Evolutionary conservation across 2,888 invertebrate genomes (phyloP).

Genomic region (Serripes groenlandicus): DNA sequence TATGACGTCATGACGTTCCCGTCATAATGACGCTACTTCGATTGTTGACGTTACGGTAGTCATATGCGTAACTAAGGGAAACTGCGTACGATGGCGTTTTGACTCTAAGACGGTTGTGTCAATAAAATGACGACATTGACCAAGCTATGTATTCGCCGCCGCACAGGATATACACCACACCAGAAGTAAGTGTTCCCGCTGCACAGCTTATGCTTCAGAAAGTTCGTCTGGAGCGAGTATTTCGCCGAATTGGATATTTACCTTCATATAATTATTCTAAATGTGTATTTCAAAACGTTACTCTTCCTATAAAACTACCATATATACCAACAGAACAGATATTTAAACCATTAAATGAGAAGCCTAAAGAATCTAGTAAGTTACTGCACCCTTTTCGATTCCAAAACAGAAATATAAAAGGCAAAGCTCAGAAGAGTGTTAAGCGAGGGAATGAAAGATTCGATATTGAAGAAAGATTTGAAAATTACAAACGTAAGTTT

Average conservation of each 20-base stretch:
- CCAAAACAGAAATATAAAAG: neutral
- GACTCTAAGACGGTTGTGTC: too few relatives aligned
- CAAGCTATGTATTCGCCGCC: constrained; percentile 54
- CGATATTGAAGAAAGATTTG: neutral
- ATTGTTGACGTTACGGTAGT: neutral
- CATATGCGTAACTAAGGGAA: too few relatives aligned
- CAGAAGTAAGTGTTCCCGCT: constrained; percentile 39
- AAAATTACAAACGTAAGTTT: neutral
- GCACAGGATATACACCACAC: constrained; percentile 55
- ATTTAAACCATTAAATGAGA: neutral
- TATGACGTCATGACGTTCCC: neutral
- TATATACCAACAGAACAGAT: neutral
- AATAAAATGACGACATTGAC: neutral
- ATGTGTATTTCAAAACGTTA: neutral
- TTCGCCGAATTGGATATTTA: constrained; percentile 46
- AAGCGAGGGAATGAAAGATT: constrained; percentile 23
- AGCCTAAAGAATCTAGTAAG: neutral
- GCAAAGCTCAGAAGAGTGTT: constrained; percentile 3
- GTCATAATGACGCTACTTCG: neutral
- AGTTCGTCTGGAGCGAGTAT: constrained; percentile 48
- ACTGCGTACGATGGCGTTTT: too few relatives aligned
- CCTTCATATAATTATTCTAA: constrained; percentile 6
- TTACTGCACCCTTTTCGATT: neutral
- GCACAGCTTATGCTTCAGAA: constrained; percentile 48
- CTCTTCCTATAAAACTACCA: constrained; percentile 10